Evolutionary conservation across 2,113 vertebrate species (phyloP).

Genomic region (Zapornia atra): DNA sequence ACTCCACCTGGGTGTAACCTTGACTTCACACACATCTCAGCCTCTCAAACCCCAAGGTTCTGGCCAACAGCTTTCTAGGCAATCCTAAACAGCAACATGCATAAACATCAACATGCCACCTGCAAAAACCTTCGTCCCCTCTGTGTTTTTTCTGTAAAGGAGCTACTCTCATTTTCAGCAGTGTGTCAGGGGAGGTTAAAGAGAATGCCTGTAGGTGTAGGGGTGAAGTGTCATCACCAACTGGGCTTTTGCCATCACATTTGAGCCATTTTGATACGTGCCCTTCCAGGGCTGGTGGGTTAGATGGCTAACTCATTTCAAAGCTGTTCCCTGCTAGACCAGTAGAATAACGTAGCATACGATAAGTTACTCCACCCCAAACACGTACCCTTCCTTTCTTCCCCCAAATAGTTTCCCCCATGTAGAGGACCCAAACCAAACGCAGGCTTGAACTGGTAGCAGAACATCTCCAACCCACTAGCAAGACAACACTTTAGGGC

Average conservation of each 20-base stretch:
- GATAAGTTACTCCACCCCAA: neutral
- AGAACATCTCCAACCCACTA: neutral
- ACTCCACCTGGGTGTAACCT: fast-evolving
- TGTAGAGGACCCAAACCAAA: neutral
- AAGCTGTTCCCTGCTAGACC: neutral
- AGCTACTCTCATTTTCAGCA: neutral
- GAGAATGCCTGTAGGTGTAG: fast-evolving
- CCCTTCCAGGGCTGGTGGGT: neutral
- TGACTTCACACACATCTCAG: neutral
- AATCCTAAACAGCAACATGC: neutral
- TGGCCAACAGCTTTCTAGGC: neutral
- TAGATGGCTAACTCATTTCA: neutral
- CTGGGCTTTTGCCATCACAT: neutral
- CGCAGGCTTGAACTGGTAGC: neutral
- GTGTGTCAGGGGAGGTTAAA: neutral
- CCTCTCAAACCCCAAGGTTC: fast-evolving
- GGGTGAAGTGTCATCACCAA: neutral
- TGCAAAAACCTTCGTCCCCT: neutral
- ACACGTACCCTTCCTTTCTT: neutral
- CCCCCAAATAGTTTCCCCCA: neutral
- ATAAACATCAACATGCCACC: no score
- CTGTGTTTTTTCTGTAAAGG: neutral
- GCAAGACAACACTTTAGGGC: neutral
- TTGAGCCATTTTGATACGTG: fast-evolving
- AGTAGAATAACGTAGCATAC: fast-evolving